phyloP scores from a whole-genome alignment of 92 coral and sea anemone species.

The Bergia puertoricense region DNA sequence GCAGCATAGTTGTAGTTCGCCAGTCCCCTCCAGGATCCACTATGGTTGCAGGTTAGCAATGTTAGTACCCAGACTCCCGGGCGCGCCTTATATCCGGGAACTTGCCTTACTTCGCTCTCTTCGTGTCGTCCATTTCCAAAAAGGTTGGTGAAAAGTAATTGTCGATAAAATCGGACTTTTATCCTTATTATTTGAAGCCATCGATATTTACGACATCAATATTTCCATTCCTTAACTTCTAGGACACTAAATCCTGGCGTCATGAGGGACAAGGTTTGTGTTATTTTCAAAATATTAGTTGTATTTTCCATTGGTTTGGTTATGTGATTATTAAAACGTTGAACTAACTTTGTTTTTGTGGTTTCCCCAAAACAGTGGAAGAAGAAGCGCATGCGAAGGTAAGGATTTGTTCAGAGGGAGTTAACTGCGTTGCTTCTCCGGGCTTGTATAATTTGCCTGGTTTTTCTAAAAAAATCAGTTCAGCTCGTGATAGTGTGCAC shows the following conservation, averaged over 20 bases:
- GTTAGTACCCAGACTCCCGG: slow-evolving; percentile 28
- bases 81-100: slow-evolving; percentile 33
- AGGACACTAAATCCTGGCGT: slow-evolving; percentile 45
- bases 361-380: slow-evolving; percentile 24
- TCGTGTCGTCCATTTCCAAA: slow-evolving; percentile 40
- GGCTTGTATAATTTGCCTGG: too few species aligned
- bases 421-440: not conserved
- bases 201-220: slow-evolving; percentile 16
- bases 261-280: slow-evolving; percentile 44
- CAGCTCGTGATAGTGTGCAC: not conserved
- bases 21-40: too few species aligned
- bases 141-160: slow-evolving; percentile 2
- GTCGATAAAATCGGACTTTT: not conserved
- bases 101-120: slow-evolving; percentile 6
- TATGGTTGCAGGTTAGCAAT: too few species aligned
- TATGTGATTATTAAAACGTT: not conserved
- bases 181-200: slow-evolving; percentile 11
- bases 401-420: not conserved
- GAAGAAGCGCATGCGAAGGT: slow-evolving; percentile 47
- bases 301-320: not conserved
- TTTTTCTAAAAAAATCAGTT: not conserved
- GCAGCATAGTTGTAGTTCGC: too few species aligned
- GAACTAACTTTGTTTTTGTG: not conserved
- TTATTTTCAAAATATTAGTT: not conserved
- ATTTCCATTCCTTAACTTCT: not conserved